Evolutionary conservation across 2,113 vertebrate genomes (phyloP).

Genomic region (Copsychus sechellarum): DNA sequence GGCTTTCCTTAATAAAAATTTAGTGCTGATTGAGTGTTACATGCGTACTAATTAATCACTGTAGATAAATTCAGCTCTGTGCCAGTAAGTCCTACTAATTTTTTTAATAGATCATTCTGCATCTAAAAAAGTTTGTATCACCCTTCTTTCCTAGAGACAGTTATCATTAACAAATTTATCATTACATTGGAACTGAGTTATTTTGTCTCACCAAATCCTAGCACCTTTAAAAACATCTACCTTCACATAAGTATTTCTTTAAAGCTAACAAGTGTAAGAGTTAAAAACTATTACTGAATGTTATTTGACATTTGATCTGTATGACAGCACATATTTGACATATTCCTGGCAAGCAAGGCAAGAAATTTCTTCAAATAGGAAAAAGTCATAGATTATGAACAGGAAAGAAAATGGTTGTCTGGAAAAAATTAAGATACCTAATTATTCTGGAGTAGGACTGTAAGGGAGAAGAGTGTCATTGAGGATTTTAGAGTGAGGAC

Average conservation of each 20-base stretch:
- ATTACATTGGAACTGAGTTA: not conserved
- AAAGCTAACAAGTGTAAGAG: not conserved
- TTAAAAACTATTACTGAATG: not conserved
- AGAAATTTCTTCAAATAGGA: not conserved
- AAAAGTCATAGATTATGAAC: not conserved
- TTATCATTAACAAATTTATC: not conserved
- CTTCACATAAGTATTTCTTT: not conserved
- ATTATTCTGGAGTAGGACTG: not conserved
- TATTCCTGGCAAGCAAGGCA: not conserved
- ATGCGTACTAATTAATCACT: slow-evolving; percentile 68
- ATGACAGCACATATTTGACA: not conserved
- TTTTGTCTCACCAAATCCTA: not conserved
- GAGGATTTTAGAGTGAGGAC: not conserved
- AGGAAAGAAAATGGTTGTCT: not conserved
- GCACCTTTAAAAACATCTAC: not conserved
- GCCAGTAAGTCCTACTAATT: slow-evolving; percentile 25
- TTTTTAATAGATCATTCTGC: not conserved
- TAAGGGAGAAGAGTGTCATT: not conserved
- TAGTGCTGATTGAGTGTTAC: slow-evolving; percentile 34
- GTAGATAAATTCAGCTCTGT: slow-evolving; percentile 55
- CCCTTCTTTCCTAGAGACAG: not conserved
- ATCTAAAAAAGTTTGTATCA: not conserved
- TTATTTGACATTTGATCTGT: not conserved
- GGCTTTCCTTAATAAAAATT: slow-evolving; percentile 62
- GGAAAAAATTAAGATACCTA: not conserved